Evolutionary conservation across 1,140 invertebrate species (phyloP).

Genomic region (Sitobion miscanthi): DNA sequence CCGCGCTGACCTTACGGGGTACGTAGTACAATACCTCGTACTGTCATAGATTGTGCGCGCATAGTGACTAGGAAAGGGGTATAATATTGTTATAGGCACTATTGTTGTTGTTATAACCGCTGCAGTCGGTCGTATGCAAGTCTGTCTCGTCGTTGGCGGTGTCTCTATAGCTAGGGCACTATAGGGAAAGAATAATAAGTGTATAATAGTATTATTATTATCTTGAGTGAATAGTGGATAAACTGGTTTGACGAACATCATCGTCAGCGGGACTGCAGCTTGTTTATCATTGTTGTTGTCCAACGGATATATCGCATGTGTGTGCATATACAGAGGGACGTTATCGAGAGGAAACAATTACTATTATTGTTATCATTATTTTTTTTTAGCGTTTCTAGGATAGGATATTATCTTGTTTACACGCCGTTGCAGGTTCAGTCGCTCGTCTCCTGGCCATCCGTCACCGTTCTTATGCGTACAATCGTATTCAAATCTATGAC

Average conservation of each 20-base stretch:
- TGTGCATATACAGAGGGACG: background rate
- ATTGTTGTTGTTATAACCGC: background rate
- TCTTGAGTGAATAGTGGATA: slow-evolving; percentile 35
- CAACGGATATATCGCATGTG: too few relatives aligned
- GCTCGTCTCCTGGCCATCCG: background rate
- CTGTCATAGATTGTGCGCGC: too few relatives aligned
- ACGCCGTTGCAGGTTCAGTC: background rate
- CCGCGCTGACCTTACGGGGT: background rate
- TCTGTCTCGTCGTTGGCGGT: background rate
- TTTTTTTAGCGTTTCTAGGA: background rate
- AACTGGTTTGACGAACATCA: slow-evolving; percentile 44
- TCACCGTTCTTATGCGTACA: too few relatives aligned
- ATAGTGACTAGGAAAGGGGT: background rate
- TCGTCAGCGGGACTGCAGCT: background rate
- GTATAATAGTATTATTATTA: background rate
- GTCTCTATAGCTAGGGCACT: background rate
- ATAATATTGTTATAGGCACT: background rate
- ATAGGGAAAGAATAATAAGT: background rate
- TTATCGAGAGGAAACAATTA: slow-evolving; percentile 19
- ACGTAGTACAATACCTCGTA: too few relatives aligned
- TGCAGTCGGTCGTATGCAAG: background rate
- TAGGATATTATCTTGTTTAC: background rate
- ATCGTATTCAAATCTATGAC: background rate
- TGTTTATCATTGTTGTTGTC: slow-evolving; percentile 38
- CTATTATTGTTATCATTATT: background rate